A percentile compares a stretch with the other conserved stretches of the same genome.
Evolutionary conservation across 2,797 vertebrate genomes (phyloP).

Genomic region (Lemur catta): DNA sequence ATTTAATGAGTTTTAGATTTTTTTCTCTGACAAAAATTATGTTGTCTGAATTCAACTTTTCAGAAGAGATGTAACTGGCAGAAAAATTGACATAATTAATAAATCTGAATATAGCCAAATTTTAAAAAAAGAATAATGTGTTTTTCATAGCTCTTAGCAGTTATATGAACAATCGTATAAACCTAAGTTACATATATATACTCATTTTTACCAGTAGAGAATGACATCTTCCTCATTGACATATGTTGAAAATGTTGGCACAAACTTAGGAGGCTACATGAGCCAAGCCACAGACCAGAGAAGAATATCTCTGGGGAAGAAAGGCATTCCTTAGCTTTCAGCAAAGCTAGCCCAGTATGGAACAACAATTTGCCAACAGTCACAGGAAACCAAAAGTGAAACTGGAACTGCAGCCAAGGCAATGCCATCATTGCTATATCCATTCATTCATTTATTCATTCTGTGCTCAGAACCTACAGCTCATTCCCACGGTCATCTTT

Average conservation of each 20-base stretch:
- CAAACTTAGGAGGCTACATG: background rate
- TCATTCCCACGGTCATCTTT: background rate
- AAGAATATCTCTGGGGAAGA: background rate
- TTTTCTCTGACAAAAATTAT: background rate
- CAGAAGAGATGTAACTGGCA: background rate
- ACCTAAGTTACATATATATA: conserved; percentile 13
- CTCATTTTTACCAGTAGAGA: conserved; percentile 43
- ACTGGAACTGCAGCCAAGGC: background rate
- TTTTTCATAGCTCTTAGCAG: background rate
- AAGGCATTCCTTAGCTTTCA: background rate
- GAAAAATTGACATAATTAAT: background rate
- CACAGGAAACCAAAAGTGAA: background rate
- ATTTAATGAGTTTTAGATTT: background rate
- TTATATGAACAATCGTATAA: background rate
- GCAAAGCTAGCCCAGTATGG: background rate
- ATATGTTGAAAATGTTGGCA: conserved; percentile 1
- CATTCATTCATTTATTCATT: background rate
- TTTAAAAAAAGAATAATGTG: background rate
- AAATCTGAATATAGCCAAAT: background rate
- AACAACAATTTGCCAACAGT: background rate
- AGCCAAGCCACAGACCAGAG: conserved; percentile 23
- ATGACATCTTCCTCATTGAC: background rate
- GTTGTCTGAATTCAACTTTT: background rate
- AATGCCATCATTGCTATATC: background rate
- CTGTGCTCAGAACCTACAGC: background rate